Evolutionary conservation across 2,797 vertebrate species (phyloP).

Genomic region (Anableps anableps): DNA sequence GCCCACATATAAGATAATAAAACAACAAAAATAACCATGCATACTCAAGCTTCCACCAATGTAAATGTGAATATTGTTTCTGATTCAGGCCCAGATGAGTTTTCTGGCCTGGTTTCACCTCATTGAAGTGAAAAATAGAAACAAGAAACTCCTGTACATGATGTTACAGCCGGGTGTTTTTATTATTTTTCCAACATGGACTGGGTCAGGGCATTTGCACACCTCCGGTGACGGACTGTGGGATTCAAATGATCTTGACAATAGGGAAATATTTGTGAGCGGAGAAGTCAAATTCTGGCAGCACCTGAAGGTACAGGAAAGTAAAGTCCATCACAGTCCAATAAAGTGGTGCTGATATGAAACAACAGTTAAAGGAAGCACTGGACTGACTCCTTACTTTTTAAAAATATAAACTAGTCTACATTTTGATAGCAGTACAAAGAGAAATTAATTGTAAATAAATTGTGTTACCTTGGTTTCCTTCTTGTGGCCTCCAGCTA

Average conservation of each 20-base stretch:
- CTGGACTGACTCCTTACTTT: not conserved
- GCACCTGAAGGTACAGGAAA: conserved; percentile 79
- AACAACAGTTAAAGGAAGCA: not conserved
- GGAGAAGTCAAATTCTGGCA: conserved; percentile 98
- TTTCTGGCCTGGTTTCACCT: conserved; percentile 36
- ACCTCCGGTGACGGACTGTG: conserved; percentile 25
- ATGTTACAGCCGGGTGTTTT: conserved; percentile 20
- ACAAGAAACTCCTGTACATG: conserved; percentile 27
- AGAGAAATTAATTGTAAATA: not conserved
- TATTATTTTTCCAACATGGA: conserved; percentile 28
- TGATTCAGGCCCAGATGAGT: conserved; percentile 43
- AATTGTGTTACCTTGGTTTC: conserved; percentile 89
- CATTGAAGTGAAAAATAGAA: conserved; percentile 16
- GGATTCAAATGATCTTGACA: conserved; percentile 90
- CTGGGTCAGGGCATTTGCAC: conserved; percentile 31
- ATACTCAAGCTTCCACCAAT: conserved; percentile 8
- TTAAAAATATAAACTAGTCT: not conserved
- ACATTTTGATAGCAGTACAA: not conserved
- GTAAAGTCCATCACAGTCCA: not conserved
- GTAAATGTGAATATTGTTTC: conserved; percentile 31
- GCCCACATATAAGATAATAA: not conserved
- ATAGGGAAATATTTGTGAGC: conserved; percentile 98
- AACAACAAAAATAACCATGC: not conserved
- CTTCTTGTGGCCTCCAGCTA: conserved; percentile 98
- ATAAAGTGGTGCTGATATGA: not conserved